Conservation (phyloP, 1,140 invertebrate species). For the Triops longicaudatus region DNA sequence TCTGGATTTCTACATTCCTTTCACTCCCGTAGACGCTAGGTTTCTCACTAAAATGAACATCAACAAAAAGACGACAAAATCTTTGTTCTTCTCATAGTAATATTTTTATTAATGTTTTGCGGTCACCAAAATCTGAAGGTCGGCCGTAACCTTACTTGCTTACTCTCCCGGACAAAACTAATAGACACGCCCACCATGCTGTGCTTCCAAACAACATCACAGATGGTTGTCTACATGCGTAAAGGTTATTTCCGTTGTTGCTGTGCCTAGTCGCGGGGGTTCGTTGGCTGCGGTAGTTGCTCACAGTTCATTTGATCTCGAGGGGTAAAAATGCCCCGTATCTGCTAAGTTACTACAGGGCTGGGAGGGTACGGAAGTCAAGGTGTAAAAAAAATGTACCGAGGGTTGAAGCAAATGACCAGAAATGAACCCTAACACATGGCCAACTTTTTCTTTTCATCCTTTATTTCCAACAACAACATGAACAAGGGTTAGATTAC, state of each 20-base stretch:
- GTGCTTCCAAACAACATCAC: background rate
- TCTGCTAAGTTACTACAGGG: background rate
- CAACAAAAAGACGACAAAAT: no score
- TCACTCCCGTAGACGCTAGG: no score
- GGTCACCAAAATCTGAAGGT: no score
- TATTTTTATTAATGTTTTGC: no score
- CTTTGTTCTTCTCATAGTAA: no score
- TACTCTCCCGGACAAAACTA: background rate
- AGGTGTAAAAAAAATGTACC: background rate
- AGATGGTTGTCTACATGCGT: background rate
- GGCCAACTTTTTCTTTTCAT: background rate
- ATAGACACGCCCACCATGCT: background rate
- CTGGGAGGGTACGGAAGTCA: background rate
- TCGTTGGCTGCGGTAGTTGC: background rate
- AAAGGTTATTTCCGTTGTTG: background rate
- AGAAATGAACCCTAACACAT: conserved; percentile 12
- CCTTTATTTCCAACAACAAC: background rate
- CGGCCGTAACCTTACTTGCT: background rate
- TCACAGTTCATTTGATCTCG: background rate
- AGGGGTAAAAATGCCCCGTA: background rate
- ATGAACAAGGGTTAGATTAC: background rate
- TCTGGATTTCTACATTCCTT: no score
- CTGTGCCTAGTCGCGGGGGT: no score
- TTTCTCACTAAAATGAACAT: no score
- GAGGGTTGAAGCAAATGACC: background rate